Percentiles rank a stretch among this genome's conserved stretches.
These are phyloP conservation scores for Athene cunicularia DNA, from an alignment of 2,113 vertebrate genomes.

Conservation along the genomic window DNA sequence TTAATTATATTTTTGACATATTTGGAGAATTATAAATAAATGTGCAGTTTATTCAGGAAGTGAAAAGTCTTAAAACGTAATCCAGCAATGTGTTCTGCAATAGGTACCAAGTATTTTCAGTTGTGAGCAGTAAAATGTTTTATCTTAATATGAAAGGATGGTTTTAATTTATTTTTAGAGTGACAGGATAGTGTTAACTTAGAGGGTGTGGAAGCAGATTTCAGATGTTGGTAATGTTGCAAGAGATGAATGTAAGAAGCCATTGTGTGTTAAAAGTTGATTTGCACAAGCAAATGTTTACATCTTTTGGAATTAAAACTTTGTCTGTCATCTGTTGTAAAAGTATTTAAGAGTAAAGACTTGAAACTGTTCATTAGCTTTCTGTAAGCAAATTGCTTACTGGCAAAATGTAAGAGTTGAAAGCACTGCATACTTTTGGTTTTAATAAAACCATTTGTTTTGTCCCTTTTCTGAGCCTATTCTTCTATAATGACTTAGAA, in stretches of 20 bases:
- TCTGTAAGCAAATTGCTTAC: constrained; percentile 32
- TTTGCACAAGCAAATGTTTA: constrained; percentile 72
- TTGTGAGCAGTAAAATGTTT: neutral
- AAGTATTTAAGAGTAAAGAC: constrained; percentile 60
- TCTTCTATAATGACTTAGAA: neutral
- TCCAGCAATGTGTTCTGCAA: neutral
- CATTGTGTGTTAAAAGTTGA: constrained; percentile 60
- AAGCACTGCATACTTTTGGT: constrained; percentile 21
- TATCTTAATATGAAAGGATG: neutral
- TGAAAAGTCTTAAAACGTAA: neutral
- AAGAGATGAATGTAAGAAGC: constrained; percentile 49
- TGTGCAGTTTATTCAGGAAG: neutral
- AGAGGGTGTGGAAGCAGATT: neutral
- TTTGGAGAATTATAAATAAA: neutral
- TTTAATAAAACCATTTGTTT: constrained; percentile 59
- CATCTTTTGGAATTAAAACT: constrained; percentile 51
- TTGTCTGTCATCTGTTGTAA: constrained; percentile 40
- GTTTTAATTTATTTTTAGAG: constrained; percentile 55
- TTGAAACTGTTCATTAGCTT: constrained; percentile 44
- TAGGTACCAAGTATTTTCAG: constrained; percentile 10
- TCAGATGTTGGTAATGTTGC: neutral
- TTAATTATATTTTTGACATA: neutral
- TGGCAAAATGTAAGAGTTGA: constrained; percentile 32
- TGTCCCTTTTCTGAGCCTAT: neutral
- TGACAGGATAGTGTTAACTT: neutral